A percentile compares a stretch with the other conserved stretches of the same genome.
These are phyloP conservation scores for Dendrocincla tyrannina DNA, from an alignment of 2,797 vertebrate species.

Conservation along the genomic window DNA sequence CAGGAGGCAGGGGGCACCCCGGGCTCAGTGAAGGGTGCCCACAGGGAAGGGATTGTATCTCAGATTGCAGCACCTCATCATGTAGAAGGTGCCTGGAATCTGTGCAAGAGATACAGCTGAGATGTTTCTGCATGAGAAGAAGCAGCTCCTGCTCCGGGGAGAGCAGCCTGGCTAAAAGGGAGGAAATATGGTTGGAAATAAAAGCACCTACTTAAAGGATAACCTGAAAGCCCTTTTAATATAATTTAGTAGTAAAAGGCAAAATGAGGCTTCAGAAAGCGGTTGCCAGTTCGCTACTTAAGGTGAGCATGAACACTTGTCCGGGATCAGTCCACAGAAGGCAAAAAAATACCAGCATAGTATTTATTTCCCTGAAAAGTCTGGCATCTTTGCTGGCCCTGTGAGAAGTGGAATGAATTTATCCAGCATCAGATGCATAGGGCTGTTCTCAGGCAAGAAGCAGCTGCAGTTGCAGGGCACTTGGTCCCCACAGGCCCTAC, in stretches of 20 bases:
- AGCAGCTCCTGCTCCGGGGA: not conserved
- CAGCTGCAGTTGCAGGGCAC: not conserved
- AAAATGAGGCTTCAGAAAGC: not conserved
- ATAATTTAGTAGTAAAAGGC: slow-evolving; percentile 29
- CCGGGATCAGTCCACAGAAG: not conserved
- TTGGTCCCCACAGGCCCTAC: rapidly evolving
- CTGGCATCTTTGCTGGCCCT: not conserved
- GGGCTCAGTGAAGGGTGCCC: rapidly evolving
- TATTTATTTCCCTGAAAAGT: not conserved
- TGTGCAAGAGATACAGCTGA: rapidly evolving
- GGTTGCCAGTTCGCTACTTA: rapidly evolving
- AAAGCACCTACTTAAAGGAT: slow-evolving; percentile 21
- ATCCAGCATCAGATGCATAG: rapidly evolving
- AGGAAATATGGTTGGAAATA: slow-evolving; percentile 18
- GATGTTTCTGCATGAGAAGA: not conserved
- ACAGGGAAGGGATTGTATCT: rapidly evolving
- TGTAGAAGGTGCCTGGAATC: not conserved
- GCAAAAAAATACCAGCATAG: not conserved
- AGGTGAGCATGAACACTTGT: not conserved
- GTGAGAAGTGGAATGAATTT: rapidly evolving
- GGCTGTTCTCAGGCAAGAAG: not conserved
- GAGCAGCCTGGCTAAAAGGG: not conserved
- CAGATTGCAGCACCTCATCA: rapidly evolving
- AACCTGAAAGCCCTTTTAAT: slow-evolving; percentile 42
- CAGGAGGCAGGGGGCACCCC: rapidly evolving